A percentile compares a stretch with the other conserved stretches of the same genome.
phyloP scores from a whole-genome alignment of 2,797 vertebrate species.

The Gymnothorax javanicus region DNA sequence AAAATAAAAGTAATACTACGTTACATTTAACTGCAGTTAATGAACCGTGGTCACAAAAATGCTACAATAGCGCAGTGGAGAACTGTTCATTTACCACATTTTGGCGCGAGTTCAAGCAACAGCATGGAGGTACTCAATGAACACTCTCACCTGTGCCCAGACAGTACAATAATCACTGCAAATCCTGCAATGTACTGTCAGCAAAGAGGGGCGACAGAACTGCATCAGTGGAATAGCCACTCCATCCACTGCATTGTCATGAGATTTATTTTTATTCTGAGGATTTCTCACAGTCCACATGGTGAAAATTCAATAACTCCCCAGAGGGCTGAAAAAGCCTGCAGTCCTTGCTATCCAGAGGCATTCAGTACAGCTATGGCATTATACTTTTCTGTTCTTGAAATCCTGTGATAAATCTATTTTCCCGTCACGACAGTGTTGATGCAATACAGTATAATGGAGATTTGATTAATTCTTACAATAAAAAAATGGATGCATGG shows the following conservation, averaged over 20 bases:
- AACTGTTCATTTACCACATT: constrained; percentile 14
- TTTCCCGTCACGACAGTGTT: neutral
- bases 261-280: constrained; percentile 34
- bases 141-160: neutral
- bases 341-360: constrained; percentile 42
- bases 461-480: neutral
- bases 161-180: neutral
- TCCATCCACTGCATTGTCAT: constrained; percentile 19
- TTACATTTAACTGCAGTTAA: constrained; percentile 47
- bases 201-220: neutral
- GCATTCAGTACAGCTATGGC: constrained; percentile 62
- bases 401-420: constrained; percentile 10
- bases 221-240: neutral
- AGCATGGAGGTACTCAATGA: constrained; percentile 19
- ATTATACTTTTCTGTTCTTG: constrained; percentile 27
- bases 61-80: constrained; percentile 25
- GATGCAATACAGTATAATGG: neutral
- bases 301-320: constrained; percentile 38
- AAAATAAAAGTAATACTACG: constrained; percentile 36
- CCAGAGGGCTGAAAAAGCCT: constrained; percentile 28
- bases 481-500: neutral
- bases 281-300: constrained; percentile 34
- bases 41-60: constrained; percentile 35
- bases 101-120: neutral
- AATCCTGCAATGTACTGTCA: neutral